Evolutionary conservation across 2,888 invertebrate genomes (phyloP), one percentile per base, ranked within the genome.

Genomic region (Salticus scenicus): DNA sequence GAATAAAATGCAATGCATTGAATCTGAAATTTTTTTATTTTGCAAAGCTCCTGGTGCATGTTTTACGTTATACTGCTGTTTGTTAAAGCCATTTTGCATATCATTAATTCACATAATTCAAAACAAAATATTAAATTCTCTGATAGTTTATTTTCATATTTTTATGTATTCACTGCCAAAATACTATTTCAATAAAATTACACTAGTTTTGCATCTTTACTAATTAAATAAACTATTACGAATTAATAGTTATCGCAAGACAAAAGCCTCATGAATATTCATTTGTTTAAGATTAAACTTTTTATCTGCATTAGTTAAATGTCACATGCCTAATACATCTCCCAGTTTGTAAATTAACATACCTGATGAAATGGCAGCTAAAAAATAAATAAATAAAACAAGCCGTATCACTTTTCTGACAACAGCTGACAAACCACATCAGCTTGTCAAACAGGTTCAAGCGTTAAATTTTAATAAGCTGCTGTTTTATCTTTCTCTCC

Each of bases 381-480:
- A 47, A 47, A 37, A 37, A 47, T 14, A 14, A 37, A 7, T 37
- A 37, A 37, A 37, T 37, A 7, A 37, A 10, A 37, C 4, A 37
- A 37, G 10, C 10, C 37, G 4, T 37, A 37, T 37, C 10, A 37
- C 10, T 10, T 10, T 37, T 7, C 37, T 47, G 42, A 47, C 42
- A 47, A 47, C 42, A 47, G 42, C 42, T 47, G 42, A 47, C 42
- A 47, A 47, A 47, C 42, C 42, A 47, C 42, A 47, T 47, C 42
- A 47, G 42, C 42, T 10, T 47, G 42, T 47, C 42, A 47, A 17
- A 47, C 10, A 47, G n/a, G 2, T 10, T 10, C 42, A 17, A 17
- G 42, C 42, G 7, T 47, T 14, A 47, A 47, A 47, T 47, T 47
- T 47, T 47, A 47, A 47, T 47, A 47, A 17, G 42, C 10, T 47